phyloP scores from a whole-genome alignment of 2,113 vertebrate species.

The Suricata suricatta region DNA sequence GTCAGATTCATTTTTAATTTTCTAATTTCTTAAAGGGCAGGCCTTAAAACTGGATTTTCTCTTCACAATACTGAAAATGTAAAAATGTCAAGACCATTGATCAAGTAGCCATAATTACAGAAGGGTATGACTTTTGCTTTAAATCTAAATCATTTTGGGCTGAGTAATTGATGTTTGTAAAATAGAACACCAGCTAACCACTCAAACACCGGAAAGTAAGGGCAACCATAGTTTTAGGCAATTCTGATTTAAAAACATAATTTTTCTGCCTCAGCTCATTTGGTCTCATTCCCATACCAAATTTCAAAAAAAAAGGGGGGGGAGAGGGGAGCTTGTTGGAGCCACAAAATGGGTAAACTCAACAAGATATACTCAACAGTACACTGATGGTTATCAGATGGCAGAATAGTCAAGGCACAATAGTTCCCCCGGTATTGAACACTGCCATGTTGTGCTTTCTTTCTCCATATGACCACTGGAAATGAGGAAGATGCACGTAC shows the following conservation, averaged over 20 bases:
- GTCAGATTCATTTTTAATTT: conserved; percentile 83
- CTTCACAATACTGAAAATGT: conserved; percentile 69
- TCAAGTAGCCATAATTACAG: conserved; percentile 73
- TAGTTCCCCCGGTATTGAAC: neutral
- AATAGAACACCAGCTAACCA: conserved; percentile 51
- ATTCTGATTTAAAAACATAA: conserved; percentile 14
- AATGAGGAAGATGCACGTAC: neutral
- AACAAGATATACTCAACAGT: neutral
- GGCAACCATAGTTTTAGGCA: conserved; percentile 2
- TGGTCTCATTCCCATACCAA: neutral
- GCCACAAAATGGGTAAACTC: neutral
- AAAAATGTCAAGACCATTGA: conserved; percentile 77
- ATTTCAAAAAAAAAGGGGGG: neutral
- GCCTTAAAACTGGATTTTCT: conserved; percentile 72
- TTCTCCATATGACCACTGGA: neutral
- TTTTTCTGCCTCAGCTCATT: conserved; percentile 35
- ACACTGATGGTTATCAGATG: neutral
- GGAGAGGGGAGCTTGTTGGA: neutral
- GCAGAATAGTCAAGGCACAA: neutral
- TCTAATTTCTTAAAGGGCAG: conserved; percentile 79
- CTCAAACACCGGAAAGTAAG: conserved; percentile 27
- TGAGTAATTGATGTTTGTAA: conserved; percentile 55
- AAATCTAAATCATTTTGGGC: conserved; percentile 64
- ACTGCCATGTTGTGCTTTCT: neutral
- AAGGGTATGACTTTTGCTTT: conserved; percentile 53